These are phyloP conservation scores for Hipparchia sbordonii DNA, from an alignment of 2,888 invertebrate species.

Conservation along the genomic window DNA sequence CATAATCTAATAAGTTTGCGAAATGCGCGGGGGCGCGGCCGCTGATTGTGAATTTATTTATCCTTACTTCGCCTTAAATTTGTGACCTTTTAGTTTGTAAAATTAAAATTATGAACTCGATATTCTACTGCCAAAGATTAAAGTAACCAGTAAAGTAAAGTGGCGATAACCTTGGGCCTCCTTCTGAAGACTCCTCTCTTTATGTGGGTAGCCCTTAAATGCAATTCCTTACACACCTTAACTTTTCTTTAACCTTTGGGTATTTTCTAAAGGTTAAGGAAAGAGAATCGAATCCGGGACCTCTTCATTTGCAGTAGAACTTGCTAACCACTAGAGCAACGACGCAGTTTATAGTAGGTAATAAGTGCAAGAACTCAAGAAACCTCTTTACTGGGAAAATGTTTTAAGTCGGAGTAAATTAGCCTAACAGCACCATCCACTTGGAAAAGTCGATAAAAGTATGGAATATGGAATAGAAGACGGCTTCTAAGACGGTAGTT, in stretches of 20 bases:
- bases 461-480: constrained; percentile 1
- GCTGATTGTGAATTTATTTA: constrained; percentile 7
- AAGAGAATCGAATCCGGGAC: too few species aligned
- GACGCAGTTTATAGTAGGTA: too few species aligned
- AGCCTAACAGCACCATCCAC: background rate
- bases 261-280: too few species aligned
- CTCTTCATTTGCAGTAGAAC: too few species aligned
- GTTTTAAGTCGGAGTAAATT: background rate
- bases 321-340: too few species aligned
- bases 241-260: too few species aligned
- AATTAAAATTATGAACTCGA: background rate
- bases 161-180: too few species aligned
- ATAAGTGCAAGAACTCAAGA: background rate
- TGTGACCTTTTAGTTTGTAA: constrained; percentile 3
- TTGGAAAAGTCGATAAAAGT: background rate
- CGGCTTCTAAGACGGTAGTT: constrained; percentile 4
- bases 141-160: background rate
- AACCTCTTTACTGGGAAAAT: background rate
- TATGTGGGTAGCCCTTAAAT: too few species aligned
- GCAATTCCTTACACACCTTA: too few species aligned
- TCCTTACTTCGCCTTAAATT: constrained; percentile 9
- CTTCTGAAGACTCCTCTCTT: too few species aligned
- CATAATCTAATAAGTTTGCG: constrained; percentile 23
- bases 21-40: constrained; percentile 14
- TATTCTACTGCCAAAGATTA: background rate